These are phyloP conservation scores for Papilio demoleus DNA, from an alignment of 2,888 invertebrate species.

Conservation along the genomic window DNA sequence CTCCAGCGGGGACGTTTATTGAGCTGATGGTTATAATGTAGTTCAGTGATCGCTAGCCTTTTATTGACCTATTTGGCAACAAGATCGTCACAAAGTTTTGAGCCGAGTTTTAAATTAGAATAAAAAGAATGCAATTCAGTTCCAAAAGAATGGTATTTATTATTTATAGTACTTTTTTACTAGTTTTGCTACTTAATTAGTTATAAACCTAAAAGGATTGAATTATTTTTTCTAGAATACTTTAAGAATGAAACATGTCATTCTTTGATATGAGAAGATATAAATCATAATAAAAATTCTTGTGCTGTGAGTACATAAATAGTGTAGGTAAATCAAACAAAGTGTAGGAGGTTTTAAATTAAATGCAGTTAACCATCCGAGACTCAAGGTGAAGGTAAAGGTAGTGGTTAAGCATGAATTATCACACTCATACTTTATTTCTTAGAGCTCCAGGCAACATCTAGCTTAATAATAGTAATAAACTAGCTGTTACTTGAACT, in stretches of 20 bases:
- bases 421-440: constrained; percentile 5
- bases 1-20: too few relatives aligned
- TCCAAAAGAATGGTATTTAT: constrained; percentile 7
- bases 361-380: neutral
- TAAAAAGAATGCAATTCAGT: constrained; percentile 1
- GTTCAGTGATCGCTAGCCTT: constrained; percentile 12
- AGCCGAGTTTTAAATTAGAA: constrained; percentile 16
- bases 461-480: neutral
- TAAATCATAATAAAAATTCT: neutral
- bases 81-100: neutral
- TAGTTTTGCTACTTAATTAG: too few relatives aligned
- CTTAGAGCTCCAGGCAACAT: neutral
- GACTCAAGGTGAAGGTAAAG: constrained; percentile 7
- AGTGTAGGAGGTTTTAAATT: constrained; percentile 1
- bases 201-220: too few relatives aligned
- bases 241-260: too few relatives aligned
- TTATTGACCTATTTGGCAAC: constrained; percentile 24
- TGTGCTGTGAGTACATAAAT: neutral
- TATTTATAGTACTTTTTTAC: neutral
- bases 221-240: too few relatives aligned
- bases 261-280: too few relatives aligned
- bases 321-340: neutral
- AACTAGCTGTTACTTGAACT: constrained; percentile 8
- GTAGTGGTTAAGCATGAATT: constrained; percentile 13
- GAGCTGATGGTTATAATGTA: too few relatives aligned